Evolutionary conservation across 2,113 vertebrate species (phyloP).

Genomic region (Chaetodon auriga): DNA sequence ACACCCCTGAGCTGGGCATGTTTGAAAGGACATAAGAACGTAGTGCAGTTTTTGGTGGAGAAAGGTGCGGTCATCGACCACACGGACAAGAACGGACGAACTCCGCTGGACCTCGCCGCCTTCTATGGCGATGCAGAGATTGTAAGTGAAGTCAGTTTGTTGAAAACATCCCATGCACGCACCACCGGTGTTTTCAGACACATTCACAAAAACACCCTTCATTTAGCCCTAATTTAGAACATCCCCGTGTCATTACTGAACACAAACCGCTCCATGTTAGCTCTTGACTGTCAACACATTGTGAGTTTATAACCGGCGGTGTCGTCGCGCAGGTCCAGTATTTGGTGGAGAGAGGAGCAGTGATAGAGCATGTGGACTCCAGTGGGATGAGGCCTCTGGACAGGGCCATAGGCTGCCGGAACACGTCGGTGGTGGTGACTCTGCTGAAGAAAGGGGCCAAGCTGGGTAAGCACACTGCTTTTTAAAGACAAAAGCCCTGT

Average conservation of each 20-base stretch:
- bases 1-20: slow-evolving; percentile 97
- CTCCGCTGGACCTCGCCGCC: slow-evolving; percentile 95
- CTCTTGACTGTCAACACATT: not conserved
- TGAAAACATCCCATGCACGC: not conserved
- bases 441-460: slow-evolving; percentile 97
- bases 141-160: slow-evolving; percentile 74
- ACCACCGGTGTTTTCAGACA: not conserved
- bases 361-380: slow-evolving; percentile 96
- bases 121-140: slow-evolving; percentile 97
- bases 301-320: not conserved
- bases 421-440: slow-evolving; percentile 93
- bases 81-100: slow-evolving; percentile 96
- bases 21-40: slow-evolving; percentile 94
- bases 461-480: slow-evolving; percentile 85
- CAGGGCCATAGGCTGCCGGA: slow-evolving; percentile 96
- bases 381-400: slow-evolving; percentile 98
- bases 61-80: slow-evolving; percentile 95
- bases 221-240: slow-evolving; percentile 34
- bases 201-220: not conserved
- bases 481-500: not conserved
- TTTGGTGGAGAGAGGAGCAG: slow-evolving; percentile 95
- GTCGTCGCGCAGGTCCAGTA: slow-evolving; percentile 90
- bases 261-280: slow-evolving; percentile 34
- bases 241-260: slow-evolving; percentile 30
- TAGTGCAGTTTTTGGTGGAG: slow-evolving; percentile 94